Conservation (phyloP, 1,140 invertebrate genomes). For the Zaprionus camerounensis region DNA sequence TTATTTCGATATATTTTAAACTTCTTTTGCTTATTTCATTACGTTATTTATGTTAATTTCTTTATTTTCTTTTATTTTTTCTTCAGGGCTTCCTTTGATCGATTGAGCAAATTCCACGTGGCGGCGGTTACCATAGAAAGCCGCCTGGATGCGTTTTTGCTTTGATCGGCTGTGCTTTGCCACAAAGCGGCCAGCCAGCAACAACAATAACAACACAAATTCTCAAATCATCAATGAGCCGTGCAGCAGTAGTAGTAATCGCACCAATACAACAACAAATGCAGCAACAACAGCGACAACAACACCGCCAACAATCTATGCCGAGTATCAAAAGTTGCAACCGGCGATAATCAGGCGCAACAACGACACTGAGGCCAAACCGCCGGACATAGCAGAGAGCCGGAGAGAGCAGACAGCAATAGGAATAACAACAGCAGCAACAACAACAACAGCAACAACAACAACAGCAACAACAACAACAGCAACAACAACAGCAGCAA, state of each 20-base stretch:
- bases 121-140: slow-evolving; percentile 78
- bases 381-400: slow-evolving; percentile 56
- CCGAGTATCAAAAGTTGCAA: slow-evolving; percentile 72
- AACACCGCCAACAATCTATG: slow-evolving; percentile 53
- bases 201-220: slow-evolving; percentile 5
- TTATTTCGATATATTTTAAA: not conserved
- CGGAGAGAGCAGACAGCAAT: slow-evolving; percentile 10
- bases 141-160: slow-evolving; percentile 94
- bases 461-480: slow-evolving; percentile 6
- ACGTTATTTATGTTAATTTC: slow-evolving; percentile 8
- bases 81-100: slow-evolving; percentile 60
- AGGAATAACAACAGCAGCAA: not conserved
- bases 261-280: slow-evolving; percentile 11
- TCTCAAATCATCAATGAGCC: slow-evolving; percentile 14
- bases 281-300: slow-evolving; percentile 26
- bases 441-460: slow-evolving; percentile 19
- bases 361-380: slow-evolving; percentile 66
- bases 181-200: slow-evolving; percentile 91
- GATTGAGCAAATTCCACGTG: slow-evolving; percentile 53
- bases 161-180: slow-evolving; percentile 94
- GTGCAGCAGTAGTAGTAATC: slow-evolving; percentile 8
- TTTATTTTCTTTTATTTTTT: not conserved
- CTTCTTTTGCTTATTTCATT: slow-evolving; percentile 2
- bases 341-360: slow-evolving; percentile 70
- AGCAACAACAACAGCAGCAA: slow-evolving; percentile 20